A percentile compares a stretch with the other conserved stretches of the same genome.
Evolutionary conservation across 2,888 invertebrate genomes (phyloP).

Genomic region (Blastobasis adustella): DNA sequence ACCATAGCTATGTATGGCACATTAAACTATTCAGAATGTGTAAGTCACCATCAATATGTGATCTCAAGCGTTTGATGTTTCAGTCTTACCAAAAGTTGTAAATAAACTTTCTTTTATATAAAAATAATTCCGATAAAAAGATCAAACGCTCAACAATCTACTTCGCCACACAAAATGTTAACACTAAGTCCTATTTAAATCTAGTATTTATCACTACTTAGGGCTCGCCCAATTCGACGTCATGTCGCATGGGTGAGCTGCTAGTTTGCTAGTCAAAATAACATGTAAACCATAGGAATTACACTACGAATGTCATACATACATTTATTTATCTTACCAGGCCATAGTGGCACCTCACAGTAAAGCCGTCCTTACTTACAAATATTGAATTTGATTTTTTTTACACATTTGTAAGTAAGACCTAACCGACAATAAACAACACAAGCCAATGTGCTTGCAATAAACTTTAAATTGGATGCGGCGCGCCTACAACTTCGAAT

Average conservation of each 20-base stretch:
- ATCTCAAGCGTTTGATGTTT: slow-evolving; percentile 24
- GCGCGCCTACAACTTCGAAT: no score
- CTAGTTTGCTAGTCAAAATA: no score
- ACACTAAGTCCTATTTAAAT: slow-evolving; percentile 26
- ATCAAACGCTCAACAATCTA: slow-evolving; percentile 20
- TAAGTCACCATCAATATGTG: slow-evolving; percentile 16
- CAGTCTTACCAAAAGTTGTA: slow-evolving; percentile 40
- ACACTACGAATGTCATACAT: slow-evolving; percentile 17
- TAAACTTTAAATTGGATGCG: no score
- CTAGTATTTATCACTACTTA: slow-evolving; percentile 27
- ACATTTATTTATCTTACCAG: slow-evolving; percentile 23
- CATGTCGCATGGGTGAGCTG: no score
- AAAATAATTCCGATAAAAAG: slow-evolving; percentile 15
- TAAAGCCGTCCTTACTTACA: slow-evolving; percentile 10
- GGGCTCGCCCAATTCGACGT: slow-evolving; percentile 7
- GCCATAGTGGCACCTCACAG: slow-evolving; percentile 47
- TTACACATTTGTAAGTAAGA: neutral
- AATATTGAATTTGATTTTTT: neutral
- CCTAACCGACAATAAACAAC: neutral
- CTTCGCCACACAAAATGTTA: slow-evolving; percentile 6
- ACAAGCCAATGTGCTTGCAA: no score
- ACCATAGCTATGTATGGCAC: slow-evolving; percentile 31
- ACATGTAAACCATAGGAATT: no score
- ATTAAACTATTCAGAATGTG: slow-evolving; percentile 6
- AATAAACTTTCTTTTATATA: slow-evolving; percentile 22